A percentile compares a stretch with the other conserved stretches of the same genome.
Conservation (phyloP, 1,140 invertebrate species). For the Doryteuthis pealeii region DNA sequence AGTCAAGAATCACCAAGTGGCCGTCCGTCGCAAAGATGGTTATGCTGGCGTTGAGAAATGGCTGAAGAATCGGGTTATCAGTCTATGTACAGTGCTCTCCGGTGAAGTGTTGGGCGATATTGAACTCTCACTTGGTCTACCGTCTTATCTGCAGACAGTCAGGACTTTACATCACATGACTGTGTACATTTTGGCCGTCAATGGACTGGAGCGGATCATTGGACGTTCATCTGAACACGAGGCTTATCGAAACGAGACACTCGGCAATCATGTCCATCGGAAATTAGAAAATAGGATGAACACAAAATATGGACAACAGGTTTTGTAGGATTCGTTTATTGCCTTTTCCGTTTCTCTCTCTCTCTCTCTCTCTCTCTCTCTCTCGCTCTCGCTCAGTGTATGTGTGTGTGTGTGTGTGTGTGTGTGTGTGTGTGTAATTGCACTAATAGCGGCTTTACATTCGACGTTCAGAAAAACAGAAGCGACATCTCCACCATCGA, state of each 20-base stretch:
- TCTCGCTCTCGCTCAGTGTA: too few relatives aligned
- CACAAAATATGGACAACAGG: conserved; percentile 36
- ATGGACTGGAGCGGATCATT: conserved; percentile 55
- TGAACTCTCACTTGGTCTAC: conserved; percentile 45
- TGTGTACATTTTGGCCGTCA: conserved; percentile 52
- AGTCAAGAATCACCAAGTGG: conserved; percentile 42
- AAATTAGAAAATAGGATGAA: conserved; percentile 47
- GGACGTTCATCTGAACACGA: conserved; percentile 2
- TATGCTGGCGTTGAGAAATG: conserved; percentile 50
- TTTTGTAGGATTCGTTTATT: conserved; percentile 20
- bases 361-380: too few relatives aligned
- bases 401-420: too few relatives aligned
- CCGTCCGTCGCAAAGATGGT: conserved; percentile 44
- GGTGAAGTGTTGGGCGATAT: conserved; percentile 53
- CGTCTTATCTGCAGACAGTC: conserved; percentile 51
- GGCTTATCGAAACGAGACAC: too few relatives aligned
- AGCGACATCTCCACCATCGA: too few relatives aligned
- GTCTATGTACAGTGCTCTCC: conserved; percentile 41
- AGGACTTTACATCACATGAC: conserved; percentile 47
- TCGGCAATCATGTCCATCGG: conserved; percentile 41
- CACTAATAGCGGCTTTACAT: too few relatives aligned
- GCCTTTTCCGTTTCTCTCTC: too few relatives aligned
- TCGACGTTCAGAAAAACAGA: too few relatives aligned
- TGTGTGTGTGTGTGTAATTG: too few relatives aligned
- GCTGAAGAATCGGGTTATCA: conserved; percentile 37